These are phyloP conservation scores for Drosophila nebulosa DNA, from an alignment of 1,140 invertebrate genomes.

Conservation along the genomic window DNA sequence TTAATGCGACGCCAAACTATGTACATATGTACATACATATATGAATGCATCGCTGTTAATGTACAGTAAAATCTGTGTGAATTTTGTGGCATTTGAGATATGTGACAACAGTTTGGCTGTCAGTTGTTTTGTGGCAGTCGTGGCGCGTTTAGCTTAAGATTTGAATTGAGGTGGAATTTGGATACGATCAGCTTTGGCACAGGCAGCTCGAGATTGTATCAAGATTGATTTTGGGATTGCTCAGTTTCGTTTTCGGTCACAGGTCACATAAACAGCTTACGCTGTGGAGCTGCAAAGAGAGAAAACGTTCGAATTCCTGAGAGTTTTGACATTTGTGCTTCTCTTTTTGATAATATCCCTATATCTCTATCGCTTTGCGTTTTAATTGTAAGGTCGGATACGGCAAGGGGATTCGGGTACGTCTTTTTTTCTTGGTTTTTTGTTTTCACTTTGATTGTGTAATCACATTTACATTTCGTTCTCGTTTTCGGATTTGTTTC, in stretches of 20 bases:
- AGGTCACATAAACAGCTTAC: slow-evolving; percentile 52
- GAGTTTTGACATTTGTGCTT: slow-evolving; percentile 76
- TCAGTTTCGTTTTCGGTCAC: slow-evolving; percentile 46
- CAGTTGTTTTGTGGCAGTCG: slow-evolving; percentile 50
- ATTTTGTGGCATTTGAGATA: slow-evolving; percentile 35
- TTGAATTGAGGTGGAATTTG: slow-evolving; percentile 3
- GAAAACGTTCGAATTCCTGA: slow-evolving; percentile 76
- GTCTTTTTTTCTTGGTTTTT: slow-evolving; percentile 1
- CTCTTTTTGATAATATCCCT: slow-evolving; percentile 75
- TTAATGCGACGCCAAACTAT: background rate
- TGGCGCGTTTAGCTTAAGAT: slow-evolving; percentile 38
- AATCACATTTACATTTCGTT: slow-evolving; percentile 48
- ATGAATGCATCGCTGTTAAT: background rate
- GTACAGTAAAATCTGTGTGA: background rate
- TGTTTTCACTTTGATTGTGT: slow-evolving; percentile 39
- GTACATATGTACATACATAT: too few relatives aligned
- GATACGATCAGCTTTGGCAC: background rate
- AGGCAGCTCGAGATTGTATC: background rate
- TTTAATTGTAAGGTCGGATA: slow-evolving; percentile 35
- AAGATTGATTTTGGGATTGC: background rate
- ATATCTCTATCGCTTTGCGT: slow-evolving; percentile 76
- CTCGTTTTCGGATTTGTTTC: slow-evolving; percentile 34
- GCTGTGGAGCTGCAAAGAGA: slow-evolving; percentile 81
- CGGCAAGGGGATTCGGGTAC: slow-evolving; percentile 32
- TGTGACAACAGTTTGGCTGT: slow-evolving; percentile 24